Percentiles rank a stretch among this genome's conserved stretches.
These are phyloP conservation scores for Crocodylus rhombifer DNA, from an alignment of 2,797 vertebrate species.

Conservation along the genomic window DNA sequence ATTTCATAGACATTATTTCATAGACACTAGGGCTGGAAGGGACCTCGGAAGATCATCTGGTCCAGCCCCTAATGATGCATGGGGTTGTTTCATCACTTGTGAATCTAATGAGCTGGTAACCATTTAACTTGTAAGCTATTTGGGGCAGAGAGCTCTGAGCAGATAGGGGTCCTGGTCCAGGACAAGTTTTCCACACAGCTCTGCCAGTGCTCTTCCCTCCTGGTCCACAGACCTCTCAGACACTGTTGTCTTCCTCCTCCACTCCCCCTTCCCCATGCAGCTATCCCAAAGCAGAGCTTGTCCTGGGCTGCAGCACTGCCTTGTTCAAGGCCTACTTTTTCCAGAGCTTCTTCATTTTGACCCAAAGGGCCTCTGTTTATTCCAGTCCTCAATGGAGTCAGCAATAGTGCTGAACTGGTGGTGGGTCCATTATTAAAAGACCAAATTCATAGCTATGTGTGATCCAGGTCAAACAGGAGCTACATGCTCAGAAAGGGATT, in stretches of 20 bases:
- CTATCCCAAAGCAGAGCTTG: background rate
- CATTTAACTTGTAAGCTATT: background rate
- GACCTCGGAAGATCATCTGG: too few relatives aligned
- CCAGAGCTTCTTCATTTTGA: background rate
- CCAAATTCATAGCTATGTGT: background rate
- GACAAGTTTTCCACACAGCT: rapidly evolving
- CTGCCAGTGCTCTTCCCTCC: background rate
- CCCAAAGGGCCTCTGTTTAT: background rate
- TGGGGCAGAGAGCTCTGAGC: background rate
- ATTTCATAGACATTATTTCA: too few relatives aligned
- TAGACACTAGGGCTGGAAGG: too few relatives aligned
- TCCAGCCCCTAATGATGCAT: background rate
- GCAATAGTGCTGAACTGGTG: background rate
- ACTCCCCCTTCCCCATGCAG: background rate
- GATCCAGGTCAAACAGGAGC: rapidly evolving
- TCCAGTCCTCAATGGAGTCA: background rate
- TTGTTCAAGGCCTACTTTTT: background rate
- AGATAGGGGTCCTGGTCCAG: background rate
- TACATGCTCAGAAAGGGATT: background rate
- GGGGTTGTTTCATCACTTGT: background rate
- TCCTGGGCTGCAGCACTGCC: background rate
- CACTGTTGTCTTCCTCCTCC: rapidly evolving
- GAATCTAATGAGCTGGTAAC: background rate
- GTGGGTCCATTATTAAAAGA: background rate
- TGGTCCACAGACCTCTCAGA: background rate